These are phyloP conservation scores for Neogobius melanostomus DNA, from an alignment of 2,113 vertebrate genomes.

Conservation along the genomic window DNA sequence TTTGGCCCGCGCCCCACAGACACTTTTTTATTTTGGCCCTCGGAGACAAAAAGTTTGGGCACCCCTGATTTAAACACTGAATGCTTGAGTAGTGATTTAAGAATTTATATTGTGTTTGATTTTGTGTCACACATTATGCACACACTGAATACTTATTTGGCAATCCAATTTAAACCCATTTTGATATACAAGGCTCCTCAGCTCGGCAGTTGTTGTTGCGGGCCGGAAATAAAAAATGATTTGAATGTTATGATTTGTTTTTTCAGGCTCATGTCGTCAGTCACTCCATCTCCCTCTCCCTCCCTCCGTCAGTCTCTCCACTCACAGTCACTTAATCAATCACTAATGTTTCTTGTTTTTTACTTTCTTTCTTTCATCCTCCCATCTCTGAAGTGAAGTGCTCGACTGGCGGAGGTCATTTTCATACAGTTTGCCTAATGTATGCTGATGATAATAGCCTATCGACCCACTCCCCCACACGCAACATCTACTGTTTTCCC, in stretches of 20 bases:
- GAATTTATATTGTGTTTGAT: background rate
- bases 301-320: conserved; percentile 1
- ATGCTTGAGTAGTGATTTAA: background rate
- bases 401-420: conserved; percentile 55
- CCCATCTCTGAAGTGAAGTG: conserved; percentile 32
- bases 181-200: conserved; percentile 28
- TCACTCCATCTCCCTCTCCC: conserved; percentile 2
- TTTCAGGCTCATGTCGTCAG: conserved; percentile 12
- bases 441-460: conserved; percentile 68
- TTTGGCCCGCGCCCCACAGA: too few species aligned
- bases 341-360: conserved; percentile 1
- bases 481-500: conserved; percentile 40
- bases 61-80: too few species aligned
- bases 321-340: conserved; percentile 6
- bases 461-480: conserved; percentile 62
- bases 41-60: too few species aligned
- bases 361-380: conserved; percentile 13
- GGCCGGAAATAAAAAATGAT: conserved; percentile 25
- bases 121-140: background rate
- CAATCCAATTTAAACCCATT: conserved; percentile 33
- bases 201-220: conserved; percentile 7
- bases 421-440: conserved; percentile 63
- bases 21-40: too few species aligned
- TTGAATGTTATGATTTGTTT: conserved; percentile 38
- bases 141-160: conserved; percentile 28